Evolutionary conservation across 2,888 invertebrate species (phyloP).

Genomic region (Amitus sp.): DNA sequence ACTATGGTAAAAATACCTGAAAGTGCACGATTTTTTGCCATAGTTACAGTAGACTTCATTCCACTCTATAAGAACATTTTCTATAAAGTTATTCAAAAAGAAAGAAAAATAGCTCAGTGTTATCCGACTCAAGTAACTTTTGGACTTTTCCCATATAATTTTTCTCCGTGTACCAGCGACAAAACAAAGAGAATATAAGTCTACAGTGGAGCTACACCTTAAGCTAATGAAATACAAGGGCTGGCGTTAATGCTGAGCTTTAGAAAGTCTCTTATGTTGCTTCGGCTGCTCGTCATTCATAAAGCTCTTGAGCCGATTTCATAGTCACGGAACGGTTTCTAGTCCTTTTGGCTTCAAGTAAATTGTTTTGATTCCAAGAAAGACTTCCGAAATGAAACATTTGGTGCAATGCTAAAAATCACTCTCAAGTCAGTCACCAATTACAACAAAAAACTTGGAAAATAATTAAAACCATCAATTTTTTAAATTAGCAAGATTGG

Average conservation of each 20-base stretch:
- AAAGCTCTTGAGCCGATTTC: conserved; percentile 57
- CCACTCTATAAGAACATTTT: too few relatives aligned
- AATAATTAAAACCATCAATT: too few relatives aligned
- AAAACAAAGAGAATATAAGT: conserved; percentile 10
- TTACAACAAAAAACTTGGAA: too few relatives aligned
- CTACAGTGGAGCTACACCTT: conserved; percentile 5
- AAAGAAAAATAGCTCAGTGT: neutral
- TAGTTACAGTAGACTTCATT: too few relatives aligned
- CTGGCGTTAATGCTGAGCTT: conserved; percentile 13
- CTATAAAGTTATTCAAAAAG: too few relatives aligned
- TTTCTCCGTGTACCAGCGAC: neutral
- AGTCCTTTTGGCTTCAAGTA: conserved; percentile 8
- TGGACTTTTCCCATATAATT: too few relatives aligned
- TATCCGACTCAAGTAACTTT: too few relatives aligned
- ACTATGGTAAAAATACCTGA: too few relatives aligned
- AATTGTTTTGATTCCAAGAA: conserved; percentile 43
- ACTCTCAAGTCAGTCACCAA: conserved; percentile 18
- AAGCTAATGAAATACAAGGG: conserved; percentile 8
- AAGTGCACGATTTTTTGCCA: too few relatives aligned
- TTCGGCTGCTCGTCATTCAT: conserved; percentile 44
- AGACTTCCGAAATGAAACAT: too few relatives aligned
- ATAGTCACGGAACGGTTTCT: conserved; percentile 32
- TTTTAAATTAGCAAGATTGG: too few relatives aligned
- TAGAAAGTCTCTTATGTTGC: conserved; percentile 9
- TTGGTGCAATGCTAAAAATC: conserved; percentile 32